phyloP scores from a whole-genome alignment of 2,888 invertebrate species.

The Megaustenia siamemsis region DNA sequence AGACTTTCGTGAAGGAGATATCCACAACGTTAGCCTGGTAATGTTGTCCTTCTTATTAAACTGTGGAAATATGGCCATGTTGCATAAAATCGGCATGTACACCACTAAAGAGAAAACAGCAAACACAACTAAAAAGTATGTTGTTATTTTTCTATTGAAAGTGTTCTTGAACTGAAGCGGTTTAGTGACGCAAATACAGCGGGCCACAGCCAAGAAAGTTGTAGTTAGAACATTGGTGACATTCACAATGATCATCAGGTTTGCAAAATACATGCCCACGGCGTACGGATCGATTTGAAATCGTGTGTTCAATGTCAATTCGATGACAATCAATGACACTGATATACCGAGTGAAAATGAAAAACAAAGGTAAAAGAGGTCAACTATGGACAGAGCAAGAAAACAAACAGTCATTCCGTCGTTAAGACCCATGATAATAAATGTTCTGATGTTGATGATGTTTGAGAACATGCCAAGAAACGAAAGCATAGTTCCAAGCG shows the following conservation, averaged over 20 bases:
- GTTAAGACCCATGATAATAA: constrained; percentile 14
- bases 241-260: background rate
- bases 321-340: background rate
- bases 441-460: constrained; percentile 30
- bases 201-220: constrained; percentile 21
- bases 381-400: background rate
- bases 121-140: background rate
- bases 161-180: constrained; percentile 41
- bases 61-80: background rate
- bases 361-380: background rate
- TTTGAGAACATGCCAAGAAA: background rate
- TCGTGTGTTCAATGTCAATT: background rate
- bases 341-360: background rate
- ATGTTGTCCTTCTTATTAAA: background rate
- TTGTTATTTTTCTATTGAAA: background rate
- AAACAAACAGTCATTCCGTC: constrained; percentile 33
- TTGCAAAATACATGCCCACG: background rate
- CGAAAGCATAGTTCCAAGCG: background rate
- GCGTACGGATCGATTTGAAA: constrained; percentile 24
- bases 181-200: constrained; percentile 26
- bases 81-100: constrained; percentile 18
- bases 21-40: background rate
- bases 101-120: background rate
- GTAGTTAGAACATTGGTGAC: background rate
- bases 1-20: background rate